Percentiles rank a stretch among this genome's conserved stretches.
Conservation (phyloP, 2,888 invertebrate species). For the Drosophila paramelanica region DNA sequence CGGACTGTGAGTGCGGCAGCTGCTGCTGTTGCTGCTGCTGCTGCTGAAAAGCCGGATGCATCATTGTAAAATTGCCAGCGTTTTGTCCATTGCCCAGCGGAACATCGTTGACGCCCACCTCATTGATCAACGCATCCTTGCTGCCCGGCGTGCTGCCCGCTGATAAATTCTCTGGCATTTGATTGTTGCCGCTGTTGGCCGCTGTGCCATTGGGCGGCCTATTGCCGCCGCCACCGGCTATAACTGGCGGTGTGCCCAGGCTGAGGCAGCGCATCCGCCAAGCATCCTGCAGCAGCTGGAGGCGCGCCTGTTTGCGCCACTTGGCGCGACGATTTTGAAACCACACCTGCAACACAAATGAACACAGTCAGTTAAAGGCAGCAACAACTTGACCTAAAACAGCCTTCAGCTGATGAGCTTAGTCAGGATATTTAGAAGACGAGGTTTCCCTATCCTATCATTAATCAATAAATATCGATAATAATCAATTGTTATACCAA, state of each 20-base stretch:
- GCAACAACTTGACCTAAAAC: background rate
- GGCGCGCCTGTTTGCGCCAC: conserved; percentile 95
- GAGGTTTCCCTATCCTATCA: background rate
- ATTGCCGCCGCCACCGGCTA: conserved; percentile 85
- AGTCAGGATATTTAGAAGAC: background rate
- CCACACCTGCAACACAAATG: conserved; percentile 89
- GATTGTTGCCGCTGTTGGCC: conserved; percentile 58
- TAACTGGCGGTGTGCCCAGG: conserved; percentile 87
- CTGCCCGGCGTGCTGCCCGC: conserved; percentile 50
- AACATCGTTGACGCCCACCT: conserved; percentile 36
- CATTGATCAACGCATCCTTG: conserved; percentile 55
- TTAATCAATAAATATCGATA: too few relatives aligned
- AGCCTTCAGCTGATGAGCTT: background rate
- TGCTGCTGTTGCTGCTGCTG: conserved; percentile 65
- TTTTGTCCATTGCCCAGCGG: conserved; percentile 45
- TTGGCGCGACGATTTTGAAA: conserved; percentile 96
- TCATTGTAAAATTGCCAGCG: conserved; percentile 82
- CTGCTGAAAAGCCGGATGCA: conserved; percentile 84
- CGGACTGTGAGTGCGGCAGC: conserved; percentile 43
- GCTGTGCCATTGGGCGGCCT: conserved; percentile 41
- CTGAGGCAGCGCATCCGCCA: conserved; percentile 96
- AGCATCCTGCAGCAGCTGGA: conserved; percentile 94
- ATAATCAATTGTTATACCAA: too few relatives aligned
- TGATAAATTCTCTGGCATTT: conserved; percentile 82
- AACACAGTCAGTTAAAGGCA: conserved; percentile 4